phyloP scores from a whole-genome alignment of 1,140 invertebrate genomes.

The Stegodyphus dumicola region DNA sequence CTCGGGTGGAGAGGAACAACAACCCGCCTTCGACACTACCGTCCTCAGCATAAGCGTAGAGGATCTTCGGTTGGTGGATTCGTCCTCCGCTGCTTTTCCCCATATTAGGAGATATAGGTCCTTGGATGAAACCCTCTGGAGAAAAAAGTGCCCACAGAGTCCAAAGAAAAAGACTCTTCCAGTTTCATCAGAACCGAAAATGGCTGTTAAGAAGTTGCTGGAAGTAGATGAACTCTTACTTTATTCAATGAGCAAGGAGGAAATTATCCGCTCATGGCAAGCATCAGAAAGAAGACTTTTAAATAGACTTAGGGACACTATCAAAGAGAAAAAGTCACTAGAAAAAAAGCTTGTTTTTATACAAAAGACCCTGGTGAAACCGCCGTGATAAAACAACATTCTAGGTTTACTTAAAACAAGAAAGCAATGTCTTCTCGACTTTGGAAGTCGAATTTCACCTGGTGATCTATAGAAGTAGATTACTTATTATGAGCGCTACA shows the following conservation, averaged over 20 bases:
- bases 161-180: constrained; percentile 32
- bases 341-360: constrained; percentile 66
- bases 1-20: constrained; percentile 6
- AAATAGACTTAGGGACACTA: constrained; percentile 74
- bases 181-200: constrained; percentile 27
- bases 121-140: constrained; percentile 45
- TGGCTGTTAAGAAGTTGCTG: constrained; percentile 2
- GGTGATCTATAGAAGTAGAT: too few species aligned
- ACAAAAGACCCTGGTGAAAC: constrained; percentile 62
- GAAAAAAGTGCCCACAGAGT: not conserved
- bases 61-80: constrained; percentile 29
- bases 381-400: constrained; percentile 52
- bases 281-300: constrained; percentile 78
- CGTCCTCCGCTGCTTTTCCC: not conserved
- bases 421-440: too few species aligned
- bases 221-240: constrained; percentile 61
- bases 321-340: constrained; percentile 74
- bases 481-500: too few species aligned
- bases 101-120: constrained; percentile 7
- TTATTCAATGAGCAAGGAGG: constrained; percentile 74
- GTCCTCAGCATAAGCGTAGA: constrained; percentile 55
- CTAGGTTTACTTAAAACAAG: too few species aligned
- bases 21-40: constrained; percentile 29
- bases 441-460: too few species aligned
- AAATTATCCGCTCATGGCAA: constrained; percentile 78